Evolutionary conservation across 2,113 vertebrate genomes (phyloP), one percentile per base, ranked within the genome.

Genomic region (Podiceps cristatus): DNA sequence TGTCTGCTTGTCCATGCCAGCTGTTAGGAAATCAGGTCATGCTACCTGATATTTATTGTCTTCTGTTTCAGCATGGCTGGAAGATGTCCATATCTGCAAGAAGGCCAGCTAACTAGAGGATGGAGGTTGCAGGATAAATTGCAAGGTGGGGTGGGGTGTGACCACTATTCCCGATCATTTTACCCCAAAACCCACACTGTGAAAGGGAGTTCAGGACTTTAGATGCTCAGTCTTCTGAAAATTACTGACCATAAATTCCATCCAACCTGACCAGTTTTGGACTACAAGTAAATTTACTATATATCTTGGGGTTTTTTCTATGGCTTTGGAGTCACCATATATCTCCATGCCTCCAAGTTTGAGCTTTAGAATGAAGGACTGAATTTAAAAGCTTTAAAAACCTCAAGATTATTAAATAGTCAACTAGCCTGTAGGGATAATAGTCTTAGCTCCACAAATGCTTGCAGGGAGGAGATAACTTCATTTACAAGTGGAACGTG

Each of bases 301-400:
- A 8, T 47, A 42, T 42, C 29, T 14, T 47, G 19, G 9, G 0
- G 0, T 2, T 62, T 67, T 60, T 22, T 18, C 18, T n/a, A 4
- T 22, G 20, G 31, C 24, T 84, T 80, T 49, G 33, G 24, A 52
- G 60, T 76, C 63, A n/a, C n/a, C 37, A 55, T 20, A 8, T 69
- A 28, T 24, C 23, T 74, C 29, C 22, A n/a, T 31, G 27, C 4
- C 20, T 90, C 52, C 33, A 50, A 7, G 15, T 58, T 3, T 58
- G 40, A 86, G 24, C 22, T 88, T 88, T 86, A 68, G 27, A 63
- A 45, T 23, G 20, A 82, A 77, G 37, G 63, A 59, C 9, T 53
- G 45, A 69, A 59, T 44, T 45, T 13, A 92, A 81, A 89, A 88
- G 8, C 60, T 55, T 45, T 67, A 37, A 86, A 62, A 29, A 13